phyloP scores from a whole-genome alignment of 2,797 vertebrate species.

The Helostoma temminkii region DNA sequence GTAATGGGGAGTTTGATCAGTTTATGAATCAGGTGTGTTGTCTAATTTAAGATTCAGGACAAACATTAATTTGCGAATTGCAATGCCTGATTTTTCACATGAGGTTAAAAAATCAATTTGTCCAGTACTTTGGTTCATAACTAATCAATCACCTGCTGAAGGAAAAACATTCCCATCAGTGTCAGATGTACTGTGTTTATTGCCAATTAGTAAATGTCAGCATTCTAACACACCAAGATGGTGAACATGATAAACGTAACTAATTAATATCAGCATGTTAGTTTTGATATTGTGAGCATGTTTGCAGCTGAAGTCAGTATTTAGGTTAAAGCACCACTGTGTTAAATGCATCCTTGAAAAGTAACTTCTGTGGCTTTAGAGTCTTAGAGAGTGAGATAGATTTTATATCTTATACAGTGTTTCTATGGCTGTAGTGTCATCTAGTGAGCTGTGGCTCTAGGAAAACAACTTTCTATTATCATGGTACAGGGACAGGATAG shows the following conservation, averaged over 20 bases:
- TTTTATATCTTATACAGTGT: background rate
- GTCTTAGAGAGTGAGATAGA: background rate
- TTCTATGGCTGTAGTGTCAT: background rate
- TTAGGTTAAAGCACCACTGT: background rate
- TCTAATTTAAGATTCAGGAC: background rate
- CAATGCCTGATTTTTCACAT: background rate
- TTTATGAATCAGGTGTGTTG: background rate
- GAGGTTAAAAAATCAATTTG: background rate
- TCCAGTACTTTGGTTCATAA: too few species aligned
- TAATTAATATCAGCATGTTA: background rate
- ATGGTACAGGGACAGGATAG: background rate
- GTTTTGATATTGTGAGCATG: background rate
- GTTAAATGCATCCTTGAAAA: background rate
- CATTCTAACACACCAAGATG: too few species aligned
- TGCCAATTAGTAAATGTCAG: background rate
- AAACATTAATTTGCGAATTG: background rate
- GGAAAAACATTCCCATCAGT: background rate
- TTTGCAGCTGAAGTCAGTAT: background rate
- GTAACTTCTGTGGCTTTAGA: background rate
- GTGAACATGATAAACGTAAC: background rate
- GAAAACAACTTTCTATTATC: slow-evolving; percentile 3
- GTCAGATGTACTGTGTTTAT: background rate
- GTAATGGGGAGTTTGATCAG: slow-evolving; percentile 27
- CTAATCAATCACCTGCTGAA: background rate
- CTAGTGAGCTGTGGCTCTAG: background rate